A percentile compares a stretch with the other conserved stretches of the same genome.
Evolutionary conservation across 1,140 invertebrate genomes (phyloP).

Genomic region (Drosophila orena): DNA sequence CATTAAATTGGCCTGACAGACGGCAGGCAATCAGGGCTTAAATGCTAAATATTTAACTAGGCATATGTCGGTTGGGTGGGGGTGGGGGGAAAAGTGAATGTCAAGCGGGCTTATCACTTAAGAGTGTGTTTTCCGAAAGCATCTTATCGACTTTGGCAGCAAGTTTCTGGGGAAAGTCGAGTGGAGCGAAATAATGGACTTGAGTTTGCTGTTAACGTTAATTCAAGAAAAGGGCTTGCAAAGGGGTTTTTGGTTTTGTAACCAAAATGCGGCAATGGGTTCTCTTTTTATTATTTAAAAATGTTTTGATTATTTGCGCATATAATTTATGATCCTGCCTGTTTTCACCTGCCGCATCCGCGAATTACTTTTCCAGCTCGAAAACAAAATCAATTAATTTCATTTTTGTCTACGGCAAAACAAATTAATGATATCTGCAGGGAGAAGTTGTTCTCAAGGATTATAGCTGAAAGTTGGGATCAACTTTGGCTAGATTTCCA

Average conservation of each 20-base stretch:
- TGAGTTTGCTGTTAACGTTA: neutral
- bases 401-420: conserved; percentile 49
- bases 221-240: neutral
- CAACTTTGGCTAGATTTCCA: conserved; percentile 36
- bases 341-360: conserved; percentile 16
- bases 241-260: neutral
- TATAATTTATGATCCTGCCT: conserved; percentile 4
- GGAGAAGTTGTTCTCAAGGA: conserved; percentile 49
- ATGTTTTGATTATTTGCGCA: neutral
- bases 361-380: neutral
- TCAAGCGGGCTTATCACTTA: conserved; percentile 38
- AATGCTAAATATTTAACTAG: conserved; percentile 56
- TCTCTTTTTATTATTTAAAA: neutral
- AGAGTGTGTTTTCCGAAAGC: conserved; percentile 25
- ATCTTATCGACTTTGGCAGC: conserved; percentile 31
- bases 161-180: conserved; percentile 13
- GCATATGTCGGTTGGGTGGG: conserved; percentile 19
- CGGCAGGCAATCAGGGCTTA: conserved; percentile 19
- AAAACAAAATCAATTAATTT: conserved; percentile 40
- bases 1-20: conserved; percentile 36
- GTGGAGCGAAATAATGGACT: neutral
- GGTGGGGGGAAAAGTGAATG: conserved; percentile 19
- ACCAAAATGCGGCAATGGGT: no score
- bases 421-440: conserved; percentile 67
- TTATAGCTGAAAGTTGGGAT: conserved; percentile 53